phyloP scores from a whole-genome alignment of 2,888 invertebrate species.

The Macaria liturata region DNA sequence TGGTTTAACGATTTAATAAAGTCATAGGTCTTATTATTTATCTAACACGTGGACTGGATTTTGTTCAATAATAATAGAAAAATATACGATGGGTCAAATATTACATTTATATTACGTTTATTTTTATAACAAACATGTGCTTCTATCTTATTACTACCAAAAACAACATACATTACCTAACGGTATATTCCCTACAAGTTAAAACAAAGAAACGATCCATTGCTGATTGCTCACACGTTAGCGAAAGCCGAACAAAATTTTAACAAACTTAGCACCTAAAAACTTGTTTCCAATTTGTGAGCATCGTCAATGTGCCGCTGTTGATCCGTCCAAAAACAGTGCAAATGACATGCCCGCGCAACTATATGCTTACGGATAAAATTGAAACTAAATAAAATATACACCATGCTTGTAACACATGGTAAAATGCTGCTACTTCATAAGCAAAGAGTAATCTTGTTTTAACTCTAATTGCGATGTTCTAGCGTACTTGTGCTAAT shows the following conservation, averaged over 20 bases:
- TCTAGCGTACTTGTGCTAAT: conserved; percentile 72
- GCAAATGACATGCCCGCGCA: conserved; percentile 64
- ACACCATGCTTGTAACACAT: no score
- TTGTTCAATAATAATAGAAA: no score
- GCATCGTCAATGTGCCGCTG: conserved; percentile 70
- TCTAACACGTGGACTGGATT: conserved; percentile 4
- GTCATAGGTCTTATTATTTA: conserved; percentile 17
- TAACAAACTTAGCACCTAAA: conserved; percentile 71
- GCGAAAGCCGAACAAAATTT: conserved; percentile 76
- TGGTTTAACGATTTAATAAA: conserved; percentile 3
- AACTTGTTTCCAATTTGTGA: conserved; percentile 78
- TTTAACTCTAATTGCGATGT: conserved; percentile 63
- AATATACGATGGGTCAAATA: no score
- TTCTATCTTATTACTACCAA: background rate
- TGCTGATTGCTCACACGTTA: conserved; percentile 75
- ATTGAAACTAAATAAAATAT: no score
- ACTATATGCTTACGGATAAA: no score
- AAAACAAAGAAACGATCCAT: conserved; percentile 54
- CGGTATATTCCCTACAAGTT: conserved; percentile 47
- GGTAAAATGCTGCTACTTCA: no score
- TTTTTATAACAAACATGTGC: no score
- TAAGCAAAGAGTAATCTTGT: no score
- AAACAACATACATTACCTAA: conserved; percentile 48
- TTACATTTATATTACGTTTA: no score
- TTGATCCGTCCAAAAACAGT: conserved; percentile 80